Evolutionary conservation across 2,888 invertebrate species (phyloP), one percentile per base, ranked within the genome.

Genomic region (Temnothorax unifasciatus): DNA sequence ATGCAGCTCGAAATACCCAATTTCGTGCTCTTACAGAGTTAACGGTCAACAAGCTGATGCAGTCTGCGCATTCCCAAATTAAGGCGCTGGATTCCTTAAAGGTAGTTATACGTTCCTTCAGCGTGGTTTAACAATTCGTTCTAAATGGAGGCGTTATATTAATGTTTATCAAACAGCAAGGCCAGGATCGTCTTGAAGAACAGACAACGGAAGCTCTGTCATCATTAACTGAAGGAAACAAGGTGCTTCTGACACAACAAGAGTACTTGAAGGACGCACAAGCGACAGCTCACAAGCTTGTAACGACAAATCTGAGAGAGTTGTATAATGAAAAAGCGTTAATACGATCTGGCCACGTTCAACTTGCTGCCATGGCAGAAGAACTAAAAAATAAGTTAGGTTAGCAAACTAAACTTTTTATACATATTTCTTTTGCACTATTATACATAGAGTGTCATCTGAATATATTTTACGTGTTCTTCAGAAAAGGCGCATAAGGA

Each of bases 21-120:
- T 97, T 97, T 93, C 95, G 96, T 73, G 96, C 96, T 29, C 94
- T 96, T 69, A 96, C 97, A 1, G 97, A 97, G 93, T 95, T 96
- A 85, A 96, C 97, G 0, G 96, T 97, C 18, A 97, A 97, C 93
- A 95, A 96, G 89, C 94, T 97, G 74, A 96, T 97, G 95, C 93
- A 95, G 63, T 95, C 96, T 11, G 95, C 96, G 1, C 95, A 95
- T 77, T 94, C 95, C 8, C 96, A 96, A 90, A 93, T 96, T 9
- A 89, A 95, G 64, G 93, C 95, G 13, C 92, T 96, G 91, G 91
- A 93, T 75, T 93, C 95, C 29, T 90, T 96, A 38, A 94, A 95
- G 95, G 96, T 96, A 92, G 66, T 71, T 75, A 52, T 29, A 77
- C 3, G 6, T 25, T 47, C 25, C 0, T 13, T 66, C 9, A 50